Conservation (phyloP, 2,888 invertebrate genomes). For the Thelaira solivaga region DNA sequence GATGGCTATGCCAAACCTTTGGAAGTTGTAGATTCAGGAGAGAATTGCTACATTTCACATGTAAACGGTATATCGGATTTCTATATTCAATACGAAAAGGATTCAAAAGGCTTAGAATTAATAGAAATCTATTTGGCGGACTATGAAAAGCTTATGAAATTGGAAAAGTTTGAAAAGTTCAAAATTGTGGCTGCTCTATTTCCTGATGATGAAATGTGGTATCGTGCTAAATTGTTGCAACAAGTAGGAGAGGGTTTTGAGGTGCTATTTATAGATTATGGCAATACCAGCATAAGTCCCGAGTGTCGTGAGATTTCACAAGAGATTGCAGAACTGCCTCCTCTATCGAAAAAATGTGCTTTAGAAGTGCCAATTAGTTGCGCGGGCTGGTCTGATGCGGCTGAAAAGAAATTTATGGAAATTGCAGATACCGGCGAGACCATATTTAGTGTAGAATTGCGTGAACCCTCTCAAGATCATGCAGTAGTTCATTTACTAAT, state of each 20-base stretch:
- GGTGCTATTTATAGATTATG: constrained; percentile 84
- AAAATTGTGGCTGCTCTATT: constrained; percentile 82
- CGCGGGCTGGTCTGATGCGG: constrained; percentile 82
- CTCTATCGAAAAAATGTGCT: constrained; percentile 81
- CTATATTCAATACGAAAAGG: constrained; percentile 87
- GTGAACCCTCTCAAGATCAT: constrained; percentile 83
- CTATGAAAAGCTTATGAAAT: constrained; percentile 79
- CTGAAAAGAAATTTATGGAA: constrained; percentile 82
- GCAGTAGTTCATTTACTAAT: constrained; percentile 82
- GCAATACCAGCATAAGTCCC: constrained; percentile 80
- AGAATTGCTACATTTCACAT: constrained; percentile 85
- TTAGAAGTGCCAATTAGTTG: constrained; percentile 80
- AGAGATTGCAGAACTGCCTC: constrained; percentile 80
- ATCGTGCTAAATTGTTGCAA: constrained; percentile 81
- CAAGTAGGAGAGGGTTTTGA: constrained; percentile 79
- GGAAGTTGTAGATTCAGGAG: constrained; percentile 79
- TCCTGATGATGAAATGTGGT: constrained; percentile 83
- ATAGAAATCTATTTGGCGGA: constrained; percentile 80
- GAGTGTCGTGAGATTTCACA: constrained; percentile 81
- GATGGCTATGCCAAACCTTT: constrained; percentile 80
- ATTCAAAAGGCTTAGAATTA: constrained; percentile 79
- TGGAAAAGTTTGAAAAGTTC: constrained; percentile 76
- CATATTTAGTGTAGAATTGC: constrained; percentile 83
- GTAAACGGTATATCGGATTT: constrained; percentile 86
- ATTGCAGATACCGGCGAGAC: constrained; percentile 84